Percentiles rank a stretch among this genome's conserved stretches.
Evolutionary conservation across 2,113 vertebrate genomes (phyloP).

Genomic region (Lynx canadensis): DNA sequence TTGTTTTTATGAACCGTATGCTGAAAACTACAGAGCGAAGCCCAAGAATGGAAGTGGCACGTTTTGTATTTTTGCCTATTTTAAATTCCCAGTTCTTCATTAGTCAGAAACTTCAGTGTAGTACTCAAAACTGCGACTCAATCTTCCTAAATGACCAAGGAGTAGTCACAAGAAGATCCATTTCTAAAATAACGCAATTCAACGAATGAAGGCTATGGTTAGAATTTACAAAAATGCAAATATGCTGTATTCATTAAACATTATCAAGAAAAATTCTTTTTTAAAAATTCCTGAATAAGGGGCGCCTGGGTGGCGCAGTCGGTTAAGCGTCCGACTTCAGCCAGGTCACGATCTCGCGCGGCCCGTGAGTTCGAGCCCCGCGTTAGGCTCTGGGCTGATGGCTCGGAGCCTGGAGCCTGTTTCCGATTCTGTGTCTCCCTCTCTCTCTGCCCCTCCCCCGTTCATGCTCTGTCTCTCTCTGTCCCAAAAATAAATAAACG

Average conservation of each 20-base stretch:
- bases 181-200: slow-evolving; percentile 9
- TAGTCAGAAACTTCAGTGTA: slow-evolving; percentile 11
- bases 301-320: no score
- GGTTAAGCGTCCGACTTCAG: no score
- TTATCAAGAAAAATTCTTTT: neutral
- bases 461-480: no score
- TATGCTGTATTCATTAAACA: neutral
- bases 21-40: neutral
- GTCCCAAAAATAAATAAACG: no score
- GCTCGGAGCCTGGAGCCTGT: no score
- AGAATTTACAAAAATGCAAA: neutral
- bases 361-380: no score
- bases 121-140: slow-evolving; percentile 2
- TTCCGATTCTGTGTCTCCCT: no score
- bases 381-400: no score
- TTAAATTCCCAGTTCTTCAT: neutral
- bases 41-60: neutral
- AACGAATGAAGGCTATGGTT: neutral
- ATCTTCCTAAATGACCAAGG: neutral
- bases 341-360: no score
- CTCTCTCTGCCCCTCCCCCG: no score
- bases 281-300: neutral
- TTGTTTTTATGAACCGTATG: neutral
- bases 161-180: neutral
- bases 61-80: neutral